Base-by-base conservation (phyloP, 2,113 vertebrate genomes). In the Nipponia nippon region DNA sequence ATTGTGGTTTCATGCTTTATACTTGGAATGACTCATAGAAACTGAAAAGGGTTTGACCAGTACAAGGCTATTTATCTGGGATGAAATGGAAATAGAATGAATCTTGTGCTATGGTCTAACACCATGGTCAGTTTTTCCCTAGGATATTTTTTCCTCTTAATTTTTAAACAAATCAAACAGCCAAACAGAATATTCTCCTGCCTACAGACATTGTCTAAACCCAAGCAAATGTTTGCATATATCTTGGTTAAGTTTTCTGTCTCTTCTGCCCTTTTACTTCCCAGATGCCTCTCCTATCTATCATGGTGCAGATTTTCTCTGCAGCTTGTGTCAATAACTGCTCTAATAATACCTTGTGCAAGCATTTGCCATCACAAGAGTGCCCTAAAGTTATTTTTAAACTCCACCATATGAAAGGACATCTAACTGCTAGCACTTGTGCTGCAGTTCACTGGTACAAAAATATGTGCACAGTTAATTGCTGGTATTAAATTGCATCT, bases 261-360 rank as follows among this genome's bases (percentile, higher is more conserved):
- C 10, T 81, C 46, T 87, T 87, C 47, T 67, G 11, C 42, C 13
- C 30, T 92, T 88, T 88, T 50, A 23, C 71, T 94, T 95, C n/a
- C n/a, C 14, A 44, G 67, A 56, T 92, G 36, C 44, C 30, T 92
- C 55, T 77, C 27, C 58, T 49, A 18, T 78, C 79, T 90, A 55
- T 44, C 53, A 63, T 40, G 76, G 58, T 78, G 42, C 53, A 96
- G 71, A 80, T 73, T 90, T 96, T 83, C 66, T 85, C 59, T 94
- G 69, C 61, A 83, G 67, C 50, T 86, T 87, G 25, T 94, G 80
- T 71, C 86, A 93, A 78, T 92, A 96, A 58, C 63, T 90, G 46
- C 90, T 93, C 58, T 94, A 83, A 95, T 96, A 96, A 94, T 96
- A 93, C 86, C 20, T 97, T 86, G 46, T 71, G 36, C 55, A 90